These are phyloP conservation scores for Pithys albifrons DNA, from an alignment of 2,113 vertebrate species.

Conservation along the genomic window DNA sequence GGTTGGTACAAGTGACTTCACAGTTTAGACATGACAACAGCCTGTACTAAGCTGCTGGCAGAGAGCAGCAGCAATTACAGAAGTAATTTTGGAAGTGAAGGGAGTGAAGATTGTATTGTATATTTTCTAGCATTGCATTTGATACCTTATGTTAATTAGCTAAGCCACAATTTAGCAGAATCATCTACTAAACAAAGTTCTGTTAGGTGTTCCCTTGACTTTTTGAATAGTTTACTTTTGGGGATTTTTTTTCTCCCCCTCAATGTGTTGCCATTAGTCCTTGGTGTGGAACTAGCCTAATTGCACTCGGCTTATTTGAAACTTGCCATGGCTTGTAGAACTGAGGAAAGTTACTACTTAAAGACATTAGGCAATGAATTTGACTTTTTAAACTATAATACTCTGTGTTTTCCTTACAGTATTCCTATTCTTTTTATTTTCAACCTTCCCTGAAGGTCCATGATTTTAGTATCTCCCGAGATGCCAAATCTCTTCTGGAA, in stretches of 20 bases:
- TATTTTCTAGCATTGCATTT: background rate
- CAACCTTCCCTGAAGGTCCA: background rate
- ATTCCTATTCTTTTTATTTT: background rate
- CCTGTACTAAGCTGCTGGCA: background rate
- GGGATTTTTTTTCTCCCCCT: background rate
- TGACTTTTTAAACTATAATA: background rate
- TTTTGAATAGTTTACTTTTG: background rate
- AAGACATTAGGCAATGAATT: background rate
- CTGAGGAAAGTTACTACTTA: background rate
- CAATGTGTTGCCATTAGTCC: background rate
- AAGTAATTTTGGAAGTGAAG: background rate
- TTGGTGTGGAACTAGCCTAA: background rate
- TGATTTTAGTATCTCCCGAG: background rate
- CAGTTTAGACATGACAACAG: background rate
- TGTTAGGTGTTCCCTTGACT: background rate
- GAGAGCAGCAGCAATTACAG: background rate
- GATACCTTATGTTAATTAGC: background rate
- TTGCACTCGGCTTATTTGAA: background rate
- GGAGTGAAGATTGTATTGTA: background rate
- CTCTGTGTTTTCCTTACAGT: background rate
- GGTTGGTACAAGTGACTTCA: background rate
- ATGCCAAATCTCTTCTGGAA: background rate
- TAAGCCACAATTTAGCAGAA: background rate
- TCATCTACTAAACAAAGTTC: background rate
- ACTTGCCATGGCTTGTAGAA: background rate